Evolutionary conservation across 1,140 invertebrate genomes (phyloP).

Genomic region (Listronotus bonariensis): DNA sequence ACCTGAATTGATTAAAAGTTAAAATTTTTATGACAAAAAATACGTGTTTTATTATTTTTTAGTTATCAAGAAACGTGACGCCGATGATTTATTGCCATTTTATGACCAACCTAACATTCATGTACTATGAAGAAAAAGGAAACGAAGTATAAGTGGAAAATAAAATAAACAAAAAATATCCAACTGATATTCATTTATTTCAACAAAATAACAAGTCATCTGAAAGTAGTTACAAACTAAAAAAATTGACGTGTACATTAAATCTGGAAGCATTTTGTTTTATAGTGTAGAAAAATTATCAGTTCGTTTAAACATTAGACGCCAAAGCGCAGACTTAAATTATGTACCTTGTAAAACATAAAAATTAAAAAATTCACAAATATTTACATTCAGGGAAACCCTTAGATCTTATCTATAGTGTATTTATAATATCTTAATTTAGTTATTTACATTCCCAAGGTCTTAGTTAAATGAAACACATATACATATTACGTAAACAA

Average conservation of each 20-base stretch:
- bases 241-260: conserved; percentile 54
- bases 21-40: no score
- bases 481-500: conserved; percentile 32
- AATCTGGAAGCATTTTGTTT: conserved; percentile 52
- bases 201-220: conserved; percentile 54
- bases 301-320: conserved; percentile 48
- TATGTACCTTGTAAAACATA: conserved; percentile 48
- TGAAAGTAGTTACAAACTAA: conserved; percentile 53
- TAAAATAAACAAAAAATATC: conserved; percentile 30
- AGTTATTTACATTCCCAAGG: conserved; percentile 48
- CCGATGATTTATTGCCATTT: no score
- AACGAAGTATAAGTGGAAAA: no score
- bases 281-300: conserved; percentile 53
- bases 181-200: conserved; percentile 54
- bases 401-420: conserved; percentile 31
- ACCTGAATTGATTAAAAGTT: no score
- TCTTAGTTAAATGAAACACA: conserved; percentile 36
- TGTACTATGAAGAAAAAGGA: no score
- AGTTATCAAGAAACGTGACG: no score
- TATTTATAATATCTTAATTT: conserved; percentile 41
- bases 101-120: no score
- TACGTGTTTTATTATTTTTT: no score
- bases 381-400: conserved; percentile 47
- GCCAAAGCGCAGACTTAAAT: conserved; percentile 49
- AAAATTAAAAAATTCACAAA: conserved; percentile 53